Conservation (phyloP, 2,888 invertebrate species). For the Pachliopta kotzebuea region DNA sequence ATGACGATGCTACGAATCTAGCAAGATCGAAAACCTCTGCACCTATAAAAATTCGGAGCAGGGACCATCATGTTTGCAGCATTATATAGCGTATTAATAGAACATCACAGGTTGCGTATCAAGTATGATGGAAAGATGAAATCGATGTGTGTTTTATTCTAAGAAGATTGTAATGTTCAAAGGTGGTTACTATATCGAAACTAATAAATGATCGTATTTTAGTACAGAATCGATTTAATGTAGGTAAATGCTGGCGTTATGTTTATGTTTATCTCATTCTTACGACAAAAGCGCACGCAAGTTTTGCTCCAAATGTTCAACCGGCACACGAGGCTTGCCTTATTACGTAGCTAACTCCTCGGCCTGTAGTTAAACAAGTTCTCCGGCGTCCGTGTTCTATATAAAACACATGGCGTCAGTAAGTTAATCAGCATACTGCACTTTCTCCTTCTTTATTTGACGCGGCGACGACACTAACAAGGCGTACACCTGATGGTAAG, state of each 20-base stretch:
- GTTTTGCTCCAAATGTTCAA: slow-evolving; percentile 12
- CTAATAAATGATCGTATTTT: slow-evolving; percentile 10
- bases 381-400: slow-evolving; percentile 7
- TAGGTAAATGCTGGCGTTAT: slow-evolving; percentile 7
- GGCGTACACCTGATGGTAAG: too few species aligned
- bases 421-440: slow-evolving; percentile 6
- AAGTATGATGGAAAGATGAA: too few species aligned
- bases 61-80: too few species aligned
- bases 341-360: slow-evolving; percentile 9
- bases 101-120: too few species aligned
- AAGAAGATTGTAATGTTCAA: background rate
- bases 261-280: slow-evolving; percentile 13
- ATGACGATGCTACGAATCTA: too few species aligned
- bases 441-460: slow-evolving; percentile 21
- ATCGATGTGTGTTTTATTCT: background rate
- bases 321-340: slow-evolving; percentile 8
- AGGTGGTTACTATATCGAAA: slow-evolving; percentile 8
- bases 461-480: background rate
- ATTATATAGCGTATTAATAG: too few species aligned
- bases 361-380: slow-evolving; percentile 8
- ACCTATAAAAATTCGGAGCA: too few species aligned
- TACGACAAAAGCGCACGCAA: slow-evolving; percentile 20
- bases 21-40: too few species aligned
- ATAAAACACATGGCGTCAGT: slow-evolving; percentile 11
- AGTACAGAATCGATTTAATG: slow-evolving; percentile 13